phyloP scores from a whole-genome alignment of 2,113 vertebrate genomes.

The Thalassoma bifasciatum region DNA sequence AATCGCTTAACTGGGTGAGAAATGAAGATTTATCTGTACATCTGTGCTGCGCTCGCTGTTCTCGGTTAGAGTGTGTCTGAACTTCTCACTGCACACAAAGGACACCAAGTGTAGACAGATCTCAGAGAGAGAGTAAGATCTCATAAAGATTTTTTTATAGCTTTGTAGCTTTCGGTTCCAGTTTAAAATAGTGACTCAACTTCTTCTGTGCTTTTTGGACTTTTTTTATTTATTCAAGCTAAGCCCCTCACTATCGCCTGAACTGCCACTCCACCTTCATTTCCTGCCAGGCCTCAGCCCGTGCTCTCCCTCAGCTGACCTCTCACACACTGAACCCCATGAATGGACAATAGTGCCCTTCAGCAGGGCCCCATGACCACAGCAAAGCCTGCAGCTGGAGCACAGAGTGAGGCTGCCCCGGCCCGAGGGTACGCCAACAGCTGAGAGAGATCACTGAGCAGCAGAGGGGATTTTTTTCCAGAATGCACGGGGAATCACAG shows the following conservation, averaged over 20 bases:
- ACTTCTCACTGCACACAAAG: conserved; percentile 25
- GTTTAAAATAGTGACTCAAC: neutral
- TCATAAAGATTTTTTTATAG: neutral
- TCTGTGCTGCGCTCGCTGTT: conserved; percentile 61
- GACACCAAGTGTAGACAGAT: conserved; percentile 14
- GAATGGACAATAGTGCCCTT: conserved; percentile 85
- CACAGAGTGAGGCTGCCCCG: conserved; percentile 65
- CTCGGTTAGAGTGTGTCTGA: conserved; percentile 45
- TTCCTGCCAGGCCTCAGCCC: conserved; percentile 75
- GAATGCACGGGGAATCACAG: conserved; percentile 70
- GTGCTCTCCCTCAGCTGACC: conserved; percentile 75
- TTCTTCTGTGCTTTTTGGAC: conserved; percentile 23
- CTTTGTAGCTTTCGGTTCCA: neutral
- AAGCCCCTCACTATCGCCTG: conserved; percentile 47
- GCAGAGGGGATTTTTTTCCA: conserved; percentile 70
- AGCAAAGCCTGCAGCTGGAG: conserved; percentile 82
- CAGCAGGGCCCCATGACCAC: conserved; percentile 73
- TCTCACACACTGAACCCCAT: conserved; percentile 83
- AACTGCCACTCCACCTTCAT: conserved; percentile 76
- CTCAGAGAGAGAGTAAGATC: neutral
- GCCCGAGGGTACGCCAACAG: conserved; percentile 78
- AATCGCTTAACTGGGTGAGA: conserved; percentile 73
- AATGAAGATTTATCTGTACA: conserved; percentile 83
- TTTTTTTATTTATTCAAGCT: conserved; percentile 64
- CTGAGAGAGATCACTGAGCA: conserved; percentile 78